Evolutionary conservation across 2,113 vertebrate genomes (phyloP).

Genomic region (Brachyhypopomus occidentalis): DNA sequence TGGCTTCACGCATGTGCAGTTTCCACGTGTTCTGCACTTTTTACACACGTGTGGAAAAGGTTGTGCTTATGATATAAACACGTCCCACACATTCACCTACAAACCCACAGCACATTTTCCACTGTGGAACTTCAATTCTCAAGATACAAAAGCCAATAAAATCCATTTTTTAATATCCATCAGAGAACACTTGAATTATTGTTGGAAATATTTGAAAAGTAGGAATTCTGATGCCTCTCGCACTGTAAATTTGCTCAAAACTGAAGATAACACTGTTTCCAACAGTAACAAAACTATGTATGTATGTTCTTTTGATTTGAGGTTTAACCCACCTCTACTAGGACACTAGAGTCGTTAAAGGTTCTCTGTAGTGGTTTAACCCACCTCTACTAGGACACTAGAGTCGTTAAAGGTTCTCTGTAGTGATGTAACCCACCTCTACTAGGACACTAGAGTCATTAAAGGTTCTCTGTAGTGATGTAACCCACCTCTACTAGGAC

Average conservation of each 20-base stretch:
- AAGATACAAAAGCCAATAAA: conserved; percentile 17
- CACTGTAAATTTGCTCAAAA: neutral
- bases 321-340: too few species aligned
- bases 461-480: too few species aligned
- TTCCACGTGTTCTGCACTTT: conserved; percentile 25
- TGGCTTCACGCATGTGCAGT: conserved; percentile 10
- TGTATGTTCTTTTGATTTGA: conserved; percentile 9
- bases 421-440: too few species aligned
- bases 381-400: too few species aligned
- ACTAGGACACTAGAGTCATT: too few species aligned
- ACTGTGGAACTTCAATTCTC: conserved; percentile 43
- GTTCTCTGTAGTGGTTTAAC: too few species aligned
- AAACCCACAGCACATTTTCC: conserved; percentile 27
- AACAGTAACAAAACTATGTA: conserved; percentile 26
- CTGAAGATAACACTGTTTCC: conserved; percentile 24
- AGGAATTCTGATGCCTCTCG: neutral
- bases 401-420: too few species aligned
- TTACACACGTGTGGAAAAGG: neutral
- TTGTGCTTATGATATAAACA: conserved; percentile 12
- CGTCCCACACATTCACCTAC: conserved; percentile 30
- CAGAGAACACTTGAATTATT: conserved; percentile 25
- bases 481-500: too few species aligned
- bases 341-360: too few species aligned
- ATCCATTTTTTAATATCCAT: neutral
- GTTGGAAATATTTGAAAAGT: neutral